These are phyloP conservation scores for Phyllotreta striolata DNA, from an alignment of 2,888 invertebrate genomes.

Conservation along the genomic window DNA sequence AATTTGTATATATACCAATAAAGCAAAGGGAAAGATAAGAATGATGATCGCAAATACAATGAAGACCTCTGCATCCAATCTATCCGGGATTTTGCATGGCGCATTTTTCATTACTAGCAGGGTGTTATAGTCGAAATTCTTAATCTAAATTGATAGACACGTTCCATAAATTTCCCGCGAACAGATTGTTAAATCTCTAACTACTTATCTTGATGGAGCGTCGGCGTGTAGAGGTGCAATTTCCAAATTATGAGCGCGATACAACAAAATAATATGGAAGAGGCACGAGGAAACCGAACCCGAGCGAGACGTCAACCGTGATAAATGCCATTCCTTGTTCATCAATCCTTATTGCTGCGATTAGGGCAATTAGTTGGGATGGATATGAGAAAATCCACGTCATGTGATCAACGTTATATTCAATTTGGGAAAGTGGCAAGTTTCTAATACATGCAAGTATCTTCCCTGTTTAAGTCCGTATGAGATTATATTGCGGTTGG, in stretches of 20 bases:
- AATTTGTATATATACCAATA: slow-evolving; percentile 3
- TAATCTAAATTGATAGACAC: no score
- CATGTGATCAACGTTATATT: slow-evolving; percentile 20
- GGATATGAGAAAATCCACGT: slow-evolving; percentile 17
- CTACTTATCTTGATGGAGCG: slow-evolving; percentile 8
- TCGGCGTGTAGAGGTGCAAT: background rate
- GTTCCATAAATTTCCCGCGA: no score
- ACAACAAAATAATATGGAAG: slow-evolving; percentile 14
- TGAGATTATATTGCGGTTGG: slow-evolving; percentile 2
- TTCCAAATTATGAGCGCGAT: slow-evolving; percentile 9
- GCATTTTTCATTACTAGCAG: no score
- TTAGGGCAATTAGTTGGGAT: slow-evolving; percentile 21
- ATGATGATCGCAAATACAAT: no score
- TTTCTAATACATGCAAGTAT: slow-evolving; percentile 14
- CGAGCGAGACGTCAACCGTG: slow-evolving; percentile 16
- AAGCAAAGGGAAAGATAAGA: no score
- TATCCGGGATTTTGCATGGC: no score
- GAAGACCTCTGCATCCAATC: no score
- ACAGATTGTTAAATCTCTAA: background rate
- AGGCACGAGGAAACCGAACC: slow-evolving; percentile 6
- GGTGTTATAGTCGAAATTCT: no score
- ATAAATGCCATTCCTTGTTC: slow-evolving; percentile 20
- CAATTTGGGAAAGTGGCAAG: slow-evolving; percentile 28
- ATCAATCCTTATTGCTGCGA: slow-evolving; percentile 28
- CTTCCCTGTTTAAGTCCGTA: slow-evolving; percentile 8